Evolutionary conservation across 2,888 invertebrate species (phyloP), one percentile per base, ranked within the genome.

Genomic region (Harpalus rubripes): DNA sequence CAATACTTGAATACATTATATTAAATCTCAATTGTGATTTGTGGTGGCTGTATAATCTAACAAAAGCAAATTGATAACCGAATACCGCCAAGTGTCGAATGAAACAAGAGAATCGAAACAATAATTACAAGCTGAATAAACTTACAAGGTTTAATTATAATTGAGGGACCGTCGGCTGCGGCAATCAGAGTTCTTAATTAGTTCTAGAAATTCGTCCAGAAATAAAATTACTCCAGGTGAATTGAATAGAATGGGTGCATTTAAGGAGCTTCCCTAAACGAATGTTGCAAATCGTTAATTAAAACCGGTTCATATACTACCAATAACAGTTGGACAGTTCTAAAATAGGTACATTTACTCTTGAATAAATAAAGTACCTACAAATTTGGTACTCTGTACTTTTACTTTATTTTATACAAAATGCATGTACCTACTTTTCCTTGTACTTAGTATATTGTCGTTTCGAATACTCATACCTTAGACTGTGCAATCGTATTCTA

Each of bases 171-270:
- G 26, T 56, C 58, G 78, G 56, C 58, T 78, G 18, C 32, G 78
- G 58, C 78, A 78, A 78, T 58, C 78, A 58, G 26, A 78, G n/a
- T 78, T 78, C 78, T 78, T 78, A 78, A 78, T 78, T 78, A 78
- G 58, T 68, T 68, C 68, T 39, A 68, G 63, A 26, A 59, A 63
- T 63, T 63, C 63, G 63, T 10, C 26, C 63, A 63, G 68, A 68
- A 68, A 68, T 68, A 68, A 68, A 68, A 68, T 68, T 39, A 26
- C 39, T 68, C 68, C 68, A 41, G 68, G 68, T 39, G 68, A 39
- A 68, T 39, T 63, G 39, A 39, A 68, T 39, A 22, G 39, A 68
- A 68, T 68, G 68, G 68, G n/a, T 68, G 68, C 68, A 39, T 68
- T 68, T 68, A 15, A 15, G 12, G 39, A 68, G 68, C 68, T 39